Base-by-base conservation (phyloP, 2,113 vertebrate species). In the Nansenia antarctica region DNA sequence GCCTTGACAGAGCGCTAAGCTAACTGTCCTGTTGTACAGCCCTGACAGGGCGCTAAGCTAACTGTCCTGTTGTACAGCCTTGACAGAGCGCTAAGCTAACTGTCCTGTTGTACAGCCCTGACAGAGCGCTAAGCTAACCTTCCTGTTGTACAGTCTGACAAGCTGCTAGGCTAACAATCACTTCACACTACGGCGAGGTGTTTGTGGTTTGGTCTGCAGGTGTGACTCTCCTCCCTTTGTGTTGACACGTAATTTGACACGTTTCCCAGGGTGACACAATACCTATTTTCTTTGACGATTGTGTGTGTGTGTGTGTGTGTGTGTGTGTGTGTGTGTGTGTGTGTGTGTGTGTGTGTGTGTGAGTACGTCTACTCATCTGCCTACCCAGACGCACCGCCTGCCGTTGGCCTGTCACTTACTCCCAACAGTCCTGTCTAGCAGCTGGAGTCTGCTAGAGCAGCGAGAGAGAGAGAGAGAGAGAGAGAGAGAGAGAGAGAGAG, bases 231-330 rank as follows among this genome's bases (percentile, higher is more conserved):
- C 18, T 24, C 1, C 11, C 70, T 62, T 35, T 67, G 76, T 79
- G 77, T 67, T 80, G 85, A 79, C 81, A 82, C 67, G 83, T 5
- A 54, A 82, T 86, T 83, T 79, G 67, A 73, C 70, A 80, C 84
- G 79, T 85, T 85, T 68, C 71, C 67, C 71, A 81, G 60, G 74
- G 73, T 77, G 82, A 79, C 64, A 69, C 53, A 77, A 66, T 61
- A 70, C 78, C 79, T 67, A 58, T 1, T 2, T 20, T 15, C 27
- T 18, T 18, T 58, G 27, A 15, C n/a, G 53, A 39, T 2, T 61
- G 64, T 14, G 39, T 70, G 69, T 0, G 7, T 69, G 73, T 81
- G 74, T 52, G 67, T 52, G 66, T 26, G 22, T 15, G 64, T 7
- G 31, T 14, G 11, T 15, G 32, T 0, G 9, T 34, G 39, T 22